Evolutionary conservation across 2,888 invertebrate genomes (phyloP), one percentile per base, ranked within the genome.

Genomic region (Drosophila suboccidentalis): DNA sequence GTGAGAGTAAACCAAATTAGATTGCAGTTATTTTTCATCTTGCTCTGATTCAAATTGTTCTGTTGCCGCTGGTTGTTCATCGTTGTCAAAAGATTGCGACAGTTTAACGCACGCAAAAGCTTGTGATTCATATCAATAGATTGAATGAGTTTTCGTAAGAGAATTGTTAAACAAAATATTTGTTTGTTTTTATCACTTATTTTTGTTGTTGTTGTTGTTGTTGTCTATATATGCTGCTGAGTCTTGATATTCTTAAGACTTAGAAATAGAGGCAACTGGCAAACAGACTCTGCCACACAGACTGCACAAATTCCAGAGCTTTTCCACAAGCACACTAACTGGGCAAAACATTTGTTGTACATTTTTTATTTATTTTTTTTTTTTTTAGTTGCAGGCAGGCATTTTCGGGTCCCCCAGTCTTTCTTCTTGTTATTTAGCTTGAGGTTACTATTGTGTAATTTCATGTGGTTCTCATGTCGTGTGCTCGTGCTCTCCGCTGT

Each of bases 171-270:
- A 80, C 83, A 83, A 89, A 86, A 80, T 77, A 58, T 73, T 76
- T 75, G 41, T 44, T 62, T 71, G 36, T 84, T 90, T 91, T 91
- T 91, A 91, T 91, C 91, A 91, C 90, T 91, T 91, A 91, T 91
- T 90, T 87, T 29, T 78, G 67, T 70, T 75, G 75, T 75, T 72
- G 55, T 75, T 22, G 26, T 26, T 78, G 67, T 71, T 75, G 75
- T 75, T 72, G 57, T 75, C 54, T 63, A 69, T 75, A 69, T 54
- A 49, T 71, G 72, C 61, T 49, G 73, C 65, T 51, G 51, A 58
- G 26, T 72, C 39, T 62, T 17, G 43, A 38, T 50, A 32, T 38
- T 67, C 22, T 55, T 60, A 17, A 17, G 58, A 36, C 58, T 15
- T 41, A 39, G 55, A 46, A 54, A 26, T 10, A 44, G 38, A 22